These are phyloP conservation scores for Chamaetylas fuelleborni DNA, from an alignment of 2,113 vertebrate genomes.

Conservation along the genomic window DNA sequence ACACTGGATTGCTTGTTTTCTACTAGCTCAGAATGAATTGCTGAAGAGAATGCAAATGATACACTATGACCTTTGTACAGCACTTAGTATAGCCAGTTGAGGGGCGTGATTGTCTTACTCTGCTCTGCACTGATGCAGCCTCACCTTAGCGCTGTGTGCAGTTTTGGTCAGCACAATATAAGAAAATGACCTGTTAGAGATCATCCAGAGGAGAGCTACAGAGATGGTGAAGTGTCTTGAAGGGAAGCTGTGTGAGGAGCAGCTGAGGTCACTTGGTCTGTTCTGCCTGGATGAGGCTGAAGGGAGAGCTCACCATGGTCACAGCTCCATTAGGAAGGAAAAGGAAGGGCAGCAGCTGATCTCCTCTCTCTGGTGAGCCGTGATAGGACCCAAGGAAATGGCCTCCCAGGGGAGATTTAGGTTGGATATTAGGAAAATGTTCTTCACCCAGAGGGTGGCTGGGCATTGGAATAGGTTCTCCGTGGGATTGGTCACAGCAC, in stretches of 20 bases:
- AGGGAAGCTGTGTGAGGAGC: not conserved
- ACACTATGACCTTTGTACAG: not conserved
- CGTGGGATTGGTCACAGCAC: not conserved
- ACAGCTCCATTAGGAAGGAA: not conserved
- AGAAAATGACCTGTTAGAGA: not conserved
- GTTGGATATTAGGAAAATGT: not conserved
- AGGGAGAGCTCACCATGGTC: too few relatives aligned
- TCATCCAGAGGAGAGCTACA: not conserved
- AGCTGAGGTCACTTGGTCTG: not conserved
- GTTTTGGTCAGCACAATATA: not conserved
- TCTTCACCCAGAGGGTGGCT: not conserved
- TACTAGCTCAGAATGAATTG: not conserved
- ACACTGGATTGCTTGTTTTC: not conserved
- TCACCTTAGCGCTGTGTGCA: not conserved
- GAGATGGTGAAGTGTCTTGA: not conserved
- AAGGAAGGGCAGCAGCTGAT: not conserved
- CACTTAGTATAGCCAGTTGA: not conserved
- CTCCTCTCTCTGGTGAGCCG: not conserved
- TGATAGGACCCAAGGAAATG: not conserved
- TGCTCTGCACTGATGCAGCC: not conserved
- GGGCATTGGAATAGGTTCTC: not conserved
- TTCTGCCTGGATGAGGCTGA: not conserved
- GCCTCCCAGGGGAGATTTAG: not conserved
- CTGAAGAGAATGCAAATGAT: not conserved
- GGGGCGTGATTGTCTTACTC: not conserved